Evolutionary conservation across 2,113 vertebrate genomes (phyloP).

Genomic region (Paralichthys olivaceus): DNA sequence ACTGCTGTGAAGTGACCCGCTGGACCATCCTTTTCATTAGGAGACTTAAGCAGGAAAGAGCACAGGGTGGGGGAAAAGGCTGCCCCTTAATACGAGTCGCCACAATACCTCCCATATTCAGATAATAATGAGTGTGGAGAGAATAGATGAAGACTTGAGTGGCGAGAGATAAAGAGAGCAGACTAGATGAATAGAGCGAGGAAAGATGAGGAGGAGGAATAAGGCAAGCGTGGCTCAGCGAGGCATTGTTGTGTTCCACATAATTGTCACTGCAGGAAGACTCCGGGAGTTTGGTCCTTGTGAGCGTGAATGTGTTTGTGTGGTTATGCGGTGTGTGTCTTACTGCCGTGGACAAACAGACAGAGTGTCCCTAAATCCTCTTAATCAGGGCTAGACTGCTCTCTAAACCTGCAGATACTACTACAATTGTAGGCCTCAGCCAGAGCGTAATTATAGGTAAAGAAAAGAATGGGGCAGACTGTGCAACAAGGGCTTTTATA

Average conservation of each 20-base stretch:
- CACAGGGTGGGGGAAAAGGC: background rate
- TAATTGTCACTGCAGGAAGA: constrained; percentile 31
- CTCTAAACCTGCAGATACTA: constrained; percentile 46
- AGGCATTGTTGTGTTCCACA: constrained; percentile 32
- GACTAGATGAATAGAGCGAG: constrained; percentile 32
- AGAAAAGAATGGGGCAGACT: constrained; percentile 50
- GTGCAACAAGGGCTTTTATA: background rate
- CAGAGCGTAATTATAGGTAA: constrained; percentile 64
- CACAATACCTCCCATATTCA: constrained; percentile 35
- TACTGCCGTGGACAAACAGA: constrained; percentile 35
- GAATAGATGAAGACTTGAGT: constrained; percentile 36
- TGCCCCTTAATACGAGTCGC: constrained; percentile 17
- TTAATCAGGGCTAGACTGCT: constrained; percentile 48
- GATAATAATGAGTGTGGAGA: constrained; percentile 24
- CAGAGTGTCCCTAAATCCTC: constrained; percentile 62
- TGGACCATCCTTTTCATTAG: constrained; percentile 35
- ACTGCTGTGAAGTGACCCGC: constrained; percentile 53
- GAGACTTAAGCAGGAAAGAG: constrained; percentile 23
- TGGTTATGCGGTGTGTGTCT: constrained; percentile 16
- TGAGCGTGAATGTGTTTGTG: constrained; percentile 13
- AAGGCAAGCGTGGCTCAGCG: constrained; percentile 23
- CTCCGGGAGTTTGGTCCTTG: constrained; percentile 12
- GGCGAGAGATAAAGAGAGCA: constrained; percentile 28
- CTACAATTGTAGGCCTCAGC: background rate
- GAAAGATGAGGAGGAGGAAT: constrained; percentile 35